Conservation (phyloP, 2,113 vertebrate genomes). For the Pachycephala philippinensis region DNA sequence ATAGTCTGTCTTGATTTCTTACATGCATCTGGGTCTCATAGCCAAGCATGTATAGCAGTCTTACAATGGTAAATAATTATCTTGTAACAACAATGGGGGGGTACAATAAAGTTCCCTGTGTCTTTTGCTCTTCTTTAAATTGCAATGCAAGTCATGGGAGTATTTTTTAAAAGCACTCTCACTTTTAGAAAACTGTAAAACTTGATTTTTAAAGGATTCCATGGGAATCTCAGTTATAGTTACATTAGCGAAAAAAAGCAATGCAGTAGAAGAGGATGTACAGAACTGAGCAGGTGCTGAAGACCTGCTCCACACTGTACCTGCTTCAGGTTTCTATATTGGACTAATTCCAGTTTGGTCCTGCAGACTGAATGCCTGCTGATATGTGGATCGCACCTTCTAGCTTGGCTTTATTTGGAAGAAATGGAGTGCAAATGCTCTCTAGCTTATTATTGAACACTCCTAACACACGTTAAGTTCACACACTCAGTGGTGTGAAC, state of each 20-base stretch:
- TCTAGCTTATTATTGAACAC: not conserved
- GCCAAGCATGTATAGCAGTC: rapidly evolving
- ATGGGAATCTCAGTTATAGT: not conserved
- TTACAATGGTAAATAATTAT: not conserved
- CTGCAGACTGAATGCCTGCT: not conserved
- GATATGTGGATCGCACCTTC: rapidly evolving
- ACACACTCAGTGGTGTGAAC: rapidly evolving
- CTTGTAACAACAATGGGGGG: rapidly evolving
- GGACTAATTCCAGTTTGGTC: not conserved
- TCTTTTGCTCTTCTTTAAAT: not conserved
- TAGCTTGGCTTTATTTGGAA: not conserved
- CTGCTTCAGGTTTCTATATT: not conserved
- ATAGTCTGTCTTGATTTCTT: not conserved
- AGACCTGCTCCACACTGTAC: not conserved
- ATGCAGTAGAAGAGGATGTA: not conserved
- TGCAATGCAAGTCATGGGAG: not conserved
- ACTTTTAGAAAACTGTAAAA: not conserved
- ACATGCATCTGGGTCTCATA: not conserved
- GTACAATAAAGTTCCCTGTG: rapidly evolving
- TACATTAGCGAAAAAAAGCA: not conserved
- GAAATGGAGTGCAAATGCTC: not conserved
- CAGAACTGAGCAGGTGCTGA: not conserved
- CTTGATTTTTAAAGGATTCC: not conserved
- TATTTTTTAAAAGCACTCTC: not conserved
- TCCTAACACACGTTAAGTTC: not conserved